Conservation (phyloP, 2,888 invertebrate species). For the Sarcophaga caerulescens region DNA sequence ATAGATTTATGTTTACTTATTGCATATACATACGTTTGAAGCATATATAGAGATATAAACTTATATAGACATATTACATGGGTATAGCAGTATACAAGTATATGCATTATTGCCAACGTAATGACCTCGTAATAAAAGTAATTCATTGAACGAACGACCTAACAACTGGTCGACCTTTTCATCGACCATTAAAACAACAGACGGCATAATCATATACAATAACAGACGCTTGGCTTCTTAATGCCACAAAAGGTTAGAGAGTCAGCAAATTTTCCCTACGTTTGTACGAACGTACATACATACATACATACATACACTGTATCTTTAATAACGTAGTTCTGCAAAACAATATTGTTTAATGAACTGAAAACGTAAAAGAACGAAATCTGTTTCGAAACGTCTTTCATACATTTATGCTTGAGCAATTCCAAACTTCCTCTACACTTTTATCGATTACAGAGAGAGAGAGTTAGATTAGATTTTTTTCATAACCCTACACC, state of each 20-base stretch:
- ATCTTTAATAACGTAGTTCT: slow-evolving; percentile 1
- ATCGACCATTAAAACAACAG: slow-evolving; percentile 50
- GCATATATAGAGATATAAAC: slow-evolving; percentile 6
- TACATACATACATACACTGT: not conserved
- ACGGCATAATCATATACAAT: slow-evolving; percentile 10
- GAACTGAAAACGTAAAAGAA: not conserved
- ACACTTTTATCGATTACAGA: not conserved
- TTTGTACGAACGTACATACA: not conserved
- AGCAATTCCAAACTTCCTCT: not conserved
- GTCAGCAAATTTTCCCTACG: not conserved
- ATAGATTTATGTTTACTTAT: slow-evolving; percentile 30
- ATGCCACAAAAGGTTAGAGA: slow-evolving; percentile 8
- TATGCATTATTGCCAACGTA: slow-evolving; percentile 34
- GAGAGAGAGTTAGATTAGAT: not conserved
- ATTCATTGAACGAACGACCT: slow-evolving; percentile 56
- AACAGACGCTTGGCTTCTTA: slow-evolving; percentile 30
- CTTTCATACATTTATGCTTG: not conserved
- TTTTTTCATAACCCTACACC: not conserved
- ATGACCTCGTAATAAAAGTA: slow-evolving; percentile 65
- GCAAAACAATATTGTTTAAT: slow-evolving; percentile 4
- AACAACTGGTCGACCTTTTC: slow-evolving; percentile 32
- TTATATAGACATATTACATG: not conserved
- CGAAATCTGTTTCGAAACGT: not conserved
- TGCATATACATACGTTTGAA: not conserved
- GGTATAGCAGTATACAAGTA: not conserved